Conservation (phyloP, 37 sponge, comb jelly and placozoan species). For the Ianthella basta region DNA sequence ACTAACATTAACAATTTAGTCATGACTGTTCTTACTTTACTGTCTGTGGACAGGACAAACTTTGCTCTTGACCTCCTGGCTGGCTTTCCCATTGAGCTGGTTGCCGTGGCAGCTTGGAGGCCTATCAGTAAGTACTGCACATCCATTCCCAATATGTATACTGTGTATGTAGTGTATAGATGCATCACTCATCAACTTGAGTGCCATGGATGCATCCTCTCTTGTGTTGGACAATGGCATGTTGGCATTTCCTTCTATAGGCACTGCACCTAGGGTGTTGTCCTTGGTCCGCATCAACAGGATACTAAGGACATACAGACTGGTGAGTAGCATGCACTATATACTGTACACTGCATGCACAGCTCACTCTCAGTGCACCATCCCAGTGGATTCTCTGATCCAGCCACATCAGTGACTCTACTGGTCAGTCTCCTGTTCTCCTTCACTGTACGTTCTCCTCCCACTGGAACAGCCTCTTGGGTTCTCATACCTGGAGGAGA, state of each 20-base stretch:
- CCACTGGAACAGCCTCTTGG: slow-evolving; percentile 29
- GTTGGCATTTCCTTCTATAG: slow-evolving; percentile 15
- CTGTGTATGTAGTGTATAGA: background rate
- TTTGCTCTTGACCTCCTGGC: slow-evolving; percentile 63
- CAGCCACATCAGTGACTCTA: too few relatives aligned
- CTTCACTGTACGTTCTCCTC: background rate
- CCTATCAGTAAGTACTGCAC: background rate
- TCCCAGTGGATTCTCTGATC: too few relatives aligned
- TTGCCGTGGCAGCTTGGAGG: slow-evolving; percentile 38
- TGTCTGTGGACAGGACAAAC: slow-evolving; percentile 52
- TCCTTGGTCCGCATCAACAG: slow-evolving; percentile 61
- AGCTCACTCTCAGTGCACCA: too few relatives aligned
- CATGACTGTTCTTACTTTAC: background rate
- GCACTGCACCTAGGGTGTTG: slow-evolving; percentile 44
- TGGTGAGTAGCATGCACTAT: slow-evolving; percentile 34
- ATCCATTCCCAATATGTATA: too few relatives aligned
- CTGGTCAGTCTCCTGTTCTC: too few relatives aligned
- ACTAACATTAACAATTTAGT: too few relatives aligned
- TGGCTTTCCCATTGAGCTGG: slow-evolving; percentile 66
- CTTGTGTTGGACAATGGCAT: too few relatives aligned
- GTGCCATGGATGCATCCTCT: too few relatives aligned
- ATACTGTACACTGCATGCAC: too few relatives aligned
- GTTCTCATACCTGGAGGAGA: slow-evolving; percentile 42
- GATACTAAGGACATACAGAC: slow-evolving; percentile 63
- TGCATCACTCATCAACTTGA: too few relatives aligned